Percentiles rank a stretch among this genome's conserved stretches.
These are phyloP conservation scores for Epizoanthus fatuus DNA, from an alignment of 92 coral and sea anemone species.

Conservation along the genomic window DNA sequence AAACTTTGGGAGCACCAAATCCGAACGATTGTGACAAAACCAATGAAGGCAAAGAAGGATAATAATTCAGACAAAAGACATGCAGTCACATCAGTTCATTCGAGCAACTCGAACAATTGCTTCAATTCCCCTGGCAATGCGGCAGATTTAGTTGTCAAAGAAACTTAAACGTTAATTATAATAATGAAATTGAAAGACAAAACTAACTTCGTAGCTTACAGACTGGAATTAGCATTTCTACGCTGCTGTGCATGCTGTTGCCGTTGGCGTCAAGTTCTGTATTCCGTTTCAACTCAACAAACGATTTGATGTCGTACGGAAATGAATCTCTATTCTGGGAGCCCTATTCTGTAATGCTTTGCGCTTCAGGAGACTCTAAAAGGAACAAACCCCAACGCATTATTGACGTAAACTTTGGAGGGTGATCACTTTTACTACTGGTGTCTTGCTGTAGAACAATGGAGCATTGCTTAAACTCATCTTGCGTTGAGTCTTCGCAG, in stretches of 20 bases:
- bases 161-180: conserved; percentile 1
- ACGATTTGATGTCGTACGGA: background rate
- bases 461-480: conserved; percentile 2
- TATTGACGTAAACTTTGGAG: background rate
- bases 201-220: background rate
- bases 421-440: background rate
- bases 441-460: background rate
- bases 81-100: conserved; percentile 7
- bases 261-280: background rate
- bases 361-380: background rate
- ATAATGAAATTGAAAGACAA: conserved; percentile 20
- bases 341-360: background rate
- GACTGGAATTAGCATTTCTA: background rate
- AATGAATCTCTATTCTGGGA: conserved; percentile 5
- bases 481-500: background rate
- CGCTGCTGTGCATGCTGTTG: background rate
- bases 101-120: background rate
- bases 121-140: conserved; percentile 22
- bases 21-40: conserved; percentile 15
- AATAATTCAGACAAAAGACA: background rate
- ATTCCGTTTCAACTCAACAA: background rate
- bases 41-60: conserved; percentile 11
- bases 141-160: conserved; percentile 19
- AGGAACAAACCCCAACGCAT: background rate
- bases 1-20: conserved; percentile 6